Conservation (phyloP, 1,140 invertebrate genomes). For the Acromyrmex heyeri region DNA sequence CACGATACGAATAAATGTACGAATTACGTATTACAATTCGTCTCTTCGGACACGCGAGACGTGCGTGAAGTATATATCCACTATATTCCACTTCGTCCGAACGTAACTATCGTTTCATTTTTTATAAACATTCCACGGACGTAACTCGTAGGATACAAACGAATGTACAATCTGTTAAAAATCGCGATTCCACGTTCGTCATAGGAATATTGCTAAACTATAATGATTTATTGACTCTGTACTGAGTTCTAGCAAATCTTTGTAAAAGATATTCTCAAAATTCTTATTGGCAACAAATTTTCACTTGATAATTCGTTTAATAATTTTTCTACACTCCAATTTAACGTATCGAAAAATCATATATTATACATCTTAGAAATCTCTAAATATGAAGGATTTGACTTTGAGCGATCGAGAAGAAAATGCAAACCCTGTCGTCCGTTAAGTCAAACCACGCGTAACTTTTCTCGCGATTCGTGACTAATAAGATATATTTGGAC, state of each 20-base stretch:
- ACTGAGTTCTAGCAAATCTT: slow-evolving; percentile 11
- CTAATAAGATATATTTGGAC: slow-evolving; percentile 9
- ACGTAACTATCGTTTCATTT: slow-evolving; percentile 15
- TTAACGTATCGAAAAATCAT: slow-evolving; percentile 18
- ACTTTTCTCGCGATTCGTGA: neutral
- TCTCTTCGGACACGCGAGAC: slow-evolving; percentile 4
- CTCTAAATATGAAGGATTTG: slow-evolving; percentile 2
- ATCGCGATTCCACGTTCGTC: slow-evolving; percentile 28
- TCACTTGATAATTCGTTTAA: neutral
- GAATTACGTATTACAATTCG: slow-evolving; percentile 43
- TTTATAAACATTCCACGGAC: slow-evolving; percentile 28
- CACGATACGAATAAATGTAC: slow-evolving; percentile 40
- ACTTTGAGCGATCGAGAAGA: slow-evolving; percentile 27
- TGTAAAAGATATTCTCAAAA: slow-evolving; percentile 33
- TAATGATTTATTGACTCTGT: slow-evolving; percentile 24
- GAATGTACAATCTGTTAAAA: slow-evolving; percentile 4
- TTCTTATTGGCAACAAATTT: slow-evolving; percentile 33
- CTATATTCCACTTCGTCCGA: neutral
- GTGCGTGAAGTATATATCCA: slow-evolving; percentile 2
- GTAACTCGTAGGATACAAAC: slow-evolving; percentile 9
- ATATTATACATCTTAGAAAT: neutral
- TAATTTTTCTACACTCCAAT: neutral
- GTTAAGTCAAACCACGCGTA: slow-evolving; percentile 17
- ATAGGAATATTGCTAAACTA: neutral
- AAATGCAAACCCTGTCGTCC: slow-evolving; percentile 60